These are phyloP conservation scores for Philonicus albiceps DNA, from an alignment of 2,888 invertebrate species.

Conservation along the genomic window DNA sequence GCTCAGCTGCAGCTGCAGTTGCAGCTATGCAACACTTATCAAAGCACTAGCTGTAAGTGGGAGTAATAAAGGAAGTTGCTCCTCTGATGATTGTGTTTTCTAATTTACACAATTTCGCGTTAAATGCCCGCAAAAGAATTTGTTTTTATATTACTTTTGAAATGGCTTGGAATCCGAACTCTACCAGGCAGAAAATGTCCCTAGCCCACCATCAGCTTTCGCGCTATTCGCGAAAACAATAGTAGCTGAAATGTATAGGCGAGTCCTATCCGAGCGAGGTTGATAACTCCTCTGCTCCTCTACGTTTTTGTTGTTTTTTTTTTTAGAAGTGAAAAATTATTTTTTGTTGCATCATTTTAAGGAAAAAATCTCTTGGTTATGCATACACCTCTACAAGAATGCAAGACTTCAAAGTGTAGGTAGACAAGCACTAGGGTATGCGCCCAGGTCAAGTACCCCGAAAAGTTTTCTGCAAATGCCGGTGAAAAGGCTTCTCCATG, in stretches of 20 bases:
- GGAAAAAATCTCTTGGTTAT: neutral
- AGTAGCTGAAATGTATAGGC: neutral
- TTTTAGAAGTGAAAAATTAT: neutral
- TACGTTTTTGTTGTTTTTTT: too few species aligned
- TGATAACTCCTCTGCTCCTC: neutral
- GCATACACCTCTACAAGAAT: neutral
- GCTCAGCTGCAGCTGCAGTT: neutral
- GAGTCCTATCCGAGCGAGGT: neutral
- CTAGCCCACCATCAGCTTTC: neutral
- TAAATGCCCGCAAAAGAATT: neutral
- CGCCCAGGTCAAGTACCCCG: conserved; percentile 34
- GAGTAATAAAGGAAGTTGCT: neutral
- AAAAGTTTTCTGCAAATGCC: conserved; percentile 14
- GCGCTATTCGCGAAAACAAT: neutral
- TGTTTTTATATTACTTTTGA: neutral
- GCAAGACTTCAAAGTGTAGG: neutral
- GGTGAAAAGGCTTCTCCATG: neutral
- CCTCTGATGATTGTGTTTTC: neutral
- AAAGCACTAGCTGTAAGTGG: neutral
- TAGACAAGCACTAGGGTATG: neutral
- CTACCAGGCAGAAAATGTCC: neutral
- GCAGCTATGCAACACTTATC: neutral
- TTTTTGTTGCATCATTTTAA: neutral
- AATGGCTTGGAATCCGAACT: neutral
- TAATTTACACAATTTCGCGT: neutral